These are phyloP conservation scores for Peromyscus leucopus DNA, from an alignment of 2,113 vertebrate genomes.

Conservation along the genomic window DNA sequence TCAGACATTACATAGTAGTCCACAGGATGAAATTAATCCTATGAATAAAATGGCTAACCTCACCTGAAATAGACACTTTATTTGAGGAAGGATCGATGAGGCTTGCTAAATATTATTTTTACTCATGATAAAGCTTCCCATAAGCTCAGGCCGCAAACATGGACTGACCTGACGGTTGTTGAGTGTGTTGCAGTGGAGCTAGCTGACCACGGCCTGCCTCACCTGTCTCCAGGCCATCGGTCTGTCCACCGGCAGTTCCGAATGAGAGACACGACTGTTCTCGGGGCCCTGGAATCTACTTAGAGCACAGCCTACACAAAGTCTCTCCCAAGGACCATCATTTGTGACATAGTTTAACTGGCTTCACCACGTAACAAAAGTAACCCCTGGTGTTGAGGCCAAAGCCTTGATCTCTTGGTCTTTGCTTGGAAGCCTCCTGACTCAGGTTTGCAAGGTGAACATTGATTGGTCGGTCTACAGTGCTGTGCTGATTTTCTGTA, in stretches of 20 bases:
- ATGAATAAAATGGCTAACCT: slow-evolving; percentile 72
- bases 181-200: rapidly evolving
- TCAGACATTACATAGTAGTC: slow-evolving; percentile 65
- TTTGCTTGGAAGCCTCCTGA: background rate
- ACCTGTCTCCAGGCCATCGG: background rate
- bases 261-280: background rate
- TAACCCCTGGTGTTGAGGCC: background rate
- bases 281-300: rapidly evolving
- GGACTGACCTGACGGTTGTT: background rate
- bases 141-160: slow-evolving; percentile 59
- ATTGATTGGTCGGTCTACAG: background rate
- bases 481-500: slow-evolving; percentile 46
- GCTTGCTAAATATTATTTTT: slow-evolving; percentile 77
- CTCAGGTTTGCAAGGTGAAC: background rate
- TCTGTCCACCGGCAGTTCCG: background rate
- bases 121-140: slow-evolving; percentile 73
- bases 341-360: background rate
- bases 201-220: background rate
- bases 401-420: background rate
- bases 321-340: background rate
- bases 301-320: background rate
- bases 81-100: slow-evolving; percentile 74
- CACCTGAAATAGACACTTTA: slow-evolving; percentile 75
- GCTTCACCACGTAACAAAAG: background rate
- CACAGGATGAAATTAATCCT: slow-evolving; percentile 77